phyloP scores from a whole-genome alignment of 1,140 invertebrate genomes.

The Pararge aegeria region DNA sequence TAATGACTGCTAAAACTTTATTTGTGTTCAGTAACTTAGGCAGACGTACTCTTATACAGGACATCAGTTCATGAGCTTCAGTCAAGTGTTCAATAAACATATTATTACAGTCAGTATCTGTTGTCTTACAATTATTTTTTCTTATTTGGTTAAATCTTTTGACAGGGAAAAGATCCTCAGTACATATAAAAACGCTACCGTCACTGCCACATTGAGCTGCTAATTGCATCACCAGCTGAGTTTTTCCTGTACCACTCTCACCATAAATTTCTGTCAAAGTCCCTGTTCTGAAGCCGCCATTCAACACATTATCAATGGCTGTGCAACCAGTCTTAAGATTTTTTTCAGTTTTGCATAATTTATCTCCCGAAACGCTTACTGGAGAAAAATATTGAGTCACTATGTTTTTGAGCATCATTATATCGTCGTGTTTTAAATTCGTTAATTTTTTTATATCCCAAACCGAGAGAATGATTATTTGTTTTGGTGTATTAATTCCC shows the following conservation, averaged over 20 bases:
- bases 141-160: slow-evolving; percentile 63
- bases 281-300: slow-evolving; percentile 86
- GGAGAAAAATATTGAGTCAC: slow-evolving; percentile 40
- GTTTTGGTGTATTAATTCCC: slow-evolving; percentile 48
- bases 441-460: slow-evolving; percentile 63
- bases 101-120: slow-evolving; percentile 35
- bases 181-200: slow-evolving; percentile 61
- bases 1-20: slow-evolving; percentile 44
- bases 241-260: slow-evolving; percentile 91
- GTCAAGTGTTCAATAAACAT: slow-evolving; percentile 66
- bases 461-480: slow-evolving; percentile 53
- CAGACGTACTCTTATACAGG: slow-evolving; percentile 55
- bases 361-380: slow-evolving; percentile 27
- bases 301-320: slow-evolving; percentile 81
- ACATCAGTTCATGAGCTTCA: slow-evolving; percentile 51
- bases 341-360: slow-evolving; percentile 24
- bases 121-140: slow-evolving; percentile 24
- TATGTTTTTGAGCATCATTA: slow-evolving; percentile 53
- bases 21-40: slow-evolving; percentile 50
- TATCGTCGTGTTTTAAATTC: slow-evolving; percentile 50
- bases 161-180: slow-evolving; percentile 65
- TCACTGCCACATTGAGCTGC: slow-evolving; percentile 54
- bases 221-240: slow-evolving; percentile 90
- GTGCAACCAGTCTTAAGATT: slow-evolving; percentile 82
- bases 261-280: slow-evolving; percentile 92